Evolutionary conservation across 2,888 invertebrate species (phyloP), one percentile per base, ranked within the genome.

Genomic region (Sarcophaga caerulescens): DNA sequence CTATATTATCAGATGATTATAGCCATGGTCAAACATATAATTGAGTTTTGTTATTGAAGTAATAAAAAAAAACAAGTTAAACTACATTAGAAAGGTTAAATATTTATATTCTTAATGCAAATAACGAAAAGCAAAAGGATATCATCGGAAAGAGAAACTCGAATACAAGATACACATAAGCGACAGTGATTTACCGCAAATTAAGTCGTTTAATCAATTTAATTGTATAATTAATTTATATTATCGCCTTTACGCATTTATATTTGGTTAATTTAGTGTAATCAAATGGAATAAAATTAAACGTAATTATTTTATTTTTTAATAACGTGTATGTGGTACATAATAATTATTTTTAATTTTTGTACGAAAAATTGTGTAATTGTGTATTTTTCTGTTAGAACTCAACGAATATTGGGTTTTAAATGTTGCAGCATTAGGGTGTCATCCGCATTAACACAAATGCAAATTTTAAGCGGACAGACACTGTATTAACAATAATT

Each of bases 201-300:
- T 63, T 69, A 71, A 47, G 17, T 81, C 69, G 12, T 77, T 85
- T 69, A 57, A 81, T 73, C 73, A 77, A 69, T 73, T 68, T 81
- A 81, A 77, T 85, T 23, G 35, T 59, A 52, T 45, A 74, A 77
- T 77, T 81, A 73, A 68, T 85, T 85, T 73, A 62, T 47, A 69
- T 77, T 69, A 69, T 5, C 5, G 12, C 21, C 78, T 66, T 66
- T 1, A 59, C 17, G 71, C 4, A 63, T 35, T 35, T 35, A 35
- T 35, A 35, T 35, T 12, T 52, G 52, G 52, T 52, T 52, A 52
- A 52, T 52, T 52, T 14, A 14, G 1, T 14, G 52, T 52, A 14
- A 52, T 35, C 35, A 35, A 35, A 35, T 35, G 35, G 35, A 35
- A 35, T 1, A 35, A 35, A 35, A 35, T 35, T 10, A 35, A 35